Evolutionary conservation across 2,888 invertebrate species (phyloP), one percentile per base, ranked within the genome.

Genomic region (Dioctria rufipes): DNA sequence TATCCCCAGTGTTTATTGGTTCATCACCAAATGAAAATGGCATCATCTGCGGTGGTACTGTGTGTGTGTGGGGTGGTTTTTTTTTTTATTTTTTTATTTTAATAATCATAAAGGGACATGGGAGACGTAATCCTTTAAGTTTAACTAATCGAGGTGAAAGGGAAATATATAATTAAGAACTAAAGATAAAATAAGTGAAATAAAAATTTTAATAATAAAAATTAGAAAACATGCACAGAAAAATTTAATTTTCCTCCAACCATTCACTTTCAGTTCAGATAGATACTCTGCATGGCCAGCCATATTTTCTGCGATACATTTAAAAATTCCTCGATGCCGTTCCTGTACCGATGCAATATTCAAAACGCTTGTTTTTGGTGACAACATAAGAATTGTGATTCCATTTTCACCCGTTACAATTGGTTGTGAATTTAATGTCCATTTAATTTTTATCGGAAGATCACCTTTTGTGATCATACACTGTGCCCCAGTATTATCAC

Each of bases 381-480:
- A 92, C 84, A 92, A 90, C 85, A 90, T 91, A 49, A 91, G 90
- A 79, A 89, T 86, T 43, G 86, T 87, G 9, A 89, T 87, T 71
- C 89, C 92, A 84, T 90, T 89, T 84, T 91, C 91, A 85, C 89
- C 90, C 83, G 88, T 90, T 83, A 86, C 90, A 85, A 87, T 88
- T 82, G 86, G 89, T 3, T 86, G 85, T 3, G 90, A 90, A 83
- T 92, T 91, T 69, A 92, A 89, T 69, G 90, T 92, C 95, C 95
- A 96, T 75, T 91, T 91, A 81, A 96, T 94, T 83, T 91, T 91
- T 81, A 96, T 90, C 43, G 96, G 96, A 83, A 93, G 89, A 88
- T 96, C 96, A 75, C 96, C 95, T 88, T 94, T 94, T 82, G 91
- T 92, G 51, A 94, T 93, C 85, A 93, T 92, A 87, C 95, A 95